Evolutionary conservation across 53 echinoderm and acorn worm genomes (phyloP), one percentile per base, ranked within the genome.

Genomic region (Luidia sarsii): DNA sequence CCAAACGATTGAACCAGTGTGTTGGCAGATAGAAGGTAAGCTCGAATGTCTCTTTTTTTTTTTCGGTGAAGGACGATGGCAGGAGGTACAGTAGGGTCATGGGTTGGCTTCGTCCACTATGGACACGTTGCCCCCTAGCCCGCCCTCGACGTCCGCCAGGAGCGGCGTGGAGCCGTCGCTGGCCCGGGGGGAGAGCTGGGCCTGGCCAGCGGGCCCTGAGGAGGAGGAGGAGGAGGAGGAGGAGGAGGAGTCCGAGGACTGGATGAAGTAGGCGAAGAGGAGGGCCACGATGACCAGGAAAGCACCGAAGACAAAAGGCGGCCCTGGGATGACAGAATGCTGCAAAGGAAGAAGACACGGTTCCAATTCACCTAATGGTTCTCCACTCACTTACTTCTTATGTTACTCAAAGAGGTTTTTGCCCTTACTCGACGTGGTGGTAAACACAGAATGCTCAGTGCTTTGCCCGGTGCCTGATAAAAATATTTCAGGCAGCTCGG

Each of bases 251-350:
- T 85, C 85, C 3, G 85, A 57, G 19, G 67, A 68, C 41, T 91
- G 99, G 62, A 99, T 89, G 85, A 99, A 99, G 81, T 88, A 94
- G 66, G 91, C 91, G 22, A 99, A 91, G 10, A 99, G 87, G 36
- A 81, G 89, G n/a, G 99, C 90, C 43, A 99, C 74, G 21, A 99
- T 71, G 18, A 99, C 91, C 1, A 93, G 82, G 25, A 94, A 70
- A 2, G 99, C 89, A 32, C 99, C 99, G 41, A 94, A 99, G 37
- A 99, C 89, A 50, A 93, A 99, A 1, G 99, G 99, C 8, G 99
- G 99, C 43, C 99, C 99, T 18, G 99, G 91, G 41, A 99, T 93
- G 33, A 90, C 86, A 23, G 70, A 79, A 84, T 92, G 86, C 34
- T 39, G 34, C n/a, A n/a, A n/a, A n/a, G n/a, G n/a, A n/a, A n/a